Evolutionary conservation across 1,140 invertebrate species (phyloP).

Genomic region (Solenopsis invicta): DNA sequence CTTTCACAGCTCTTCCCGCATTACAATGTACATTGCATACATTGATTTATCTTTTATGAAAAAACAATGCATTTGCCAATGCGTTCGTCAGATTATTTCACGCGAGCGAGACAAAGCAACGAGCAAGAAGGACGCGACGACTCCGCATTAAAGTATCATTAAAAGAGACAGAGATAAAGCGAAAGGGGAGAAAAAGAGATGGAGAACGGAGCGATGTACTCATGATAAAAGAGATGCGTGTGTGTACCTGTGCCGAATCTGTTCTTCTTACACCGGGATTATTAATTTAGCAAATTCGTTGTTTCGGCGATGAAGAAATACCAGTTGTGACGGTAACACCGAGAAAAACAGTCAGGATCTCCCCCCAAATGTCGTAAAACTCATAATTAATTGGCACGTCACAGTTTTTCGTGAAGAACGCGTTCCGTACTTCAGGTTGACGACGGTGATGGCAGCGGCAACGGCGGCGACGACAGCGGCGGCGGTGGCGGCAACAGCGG

Average conservation of each 20-base stretch:
- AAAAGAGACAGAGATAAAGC: constrained; percentile 4
- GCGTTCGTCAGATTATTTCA: background rate
- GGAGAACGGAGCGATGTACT: constrained; percentile 2
- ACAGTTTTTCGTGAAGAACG: constrained; percentile 55
- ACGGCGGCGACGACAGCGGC: background rate
- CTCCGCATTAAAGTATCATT: background rate
- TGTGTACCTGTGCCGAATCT: constrained; percentile 71
- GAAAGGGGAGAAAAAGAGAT: constrained; percentile 36
- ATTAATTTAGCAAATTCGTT: constrained; percentile 67
- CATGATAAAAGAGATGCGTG: constrained; percentile 9
- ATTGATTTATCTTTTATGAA: constrained; percentile 2
- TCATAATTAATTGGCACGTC: constrained; percentile 72
- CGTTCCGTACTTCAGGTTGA: constrained; percentile 35
- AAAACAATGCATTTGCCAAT: background rate
- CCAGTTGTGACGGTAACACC: constrained; percentile 63
- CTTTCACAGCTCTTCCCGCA: background rate
- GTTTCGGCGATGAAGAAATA: constrained; percentile 62
- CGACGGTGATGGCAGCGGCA: background rate
- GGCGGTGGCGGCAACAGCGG: background rate
- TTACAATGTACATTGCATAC: background rate
- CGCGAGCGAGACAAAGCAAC: constrained; percentile 1
- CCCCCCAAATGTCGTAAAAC: constrained; percentile 64
- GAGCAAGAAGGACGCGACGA: background rate
- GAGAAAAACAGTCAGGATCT: constrained; percentile 72
- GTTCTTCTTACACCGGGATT: constrained; percentile 49